Evolutionary conservation across 92 coral and sea anemone genomes (phyloP).

Genomic region (Virgularia gustaviana): DNA sequence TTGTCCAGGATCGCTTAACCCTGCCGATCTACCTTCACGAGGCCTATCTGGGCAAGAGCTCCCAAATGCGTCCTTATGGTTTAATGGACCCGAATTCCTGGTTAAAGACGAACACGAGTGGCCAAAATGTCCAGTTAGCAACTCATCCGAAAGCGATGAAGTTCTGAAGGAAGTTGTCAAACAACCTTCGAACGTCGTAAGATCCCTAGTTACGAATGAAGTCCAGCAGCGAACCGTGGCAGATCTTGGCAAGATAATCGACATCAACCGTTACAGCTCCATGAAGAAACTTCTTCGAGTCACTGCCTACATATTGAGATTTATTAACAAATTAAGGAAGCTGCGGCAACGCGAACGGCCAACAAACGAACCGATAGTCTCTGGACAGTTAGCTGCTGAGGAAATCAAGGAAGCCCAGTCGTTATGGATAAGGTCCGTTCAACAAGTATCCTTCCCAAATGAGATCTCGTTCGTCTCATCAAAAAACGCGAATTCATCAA

Average conservation of each 20-base stretch:
- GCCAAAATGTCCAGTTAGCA: slow-evolving; percentile 30
- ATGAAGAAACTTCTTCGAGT: slow-evolving; percentile 53
- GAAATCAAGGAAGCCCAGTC: slow-evolving; percentile 46
- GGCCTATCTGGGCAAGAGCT: slow-evolving; percentile 27
- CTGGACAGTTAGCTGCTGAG: not conserved
- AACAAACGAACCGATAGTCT: not conserved
- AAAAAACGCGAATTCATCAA: slow-evolving; percentile 22
- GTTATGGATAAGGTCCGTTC: slow-evolving; percentile 47
- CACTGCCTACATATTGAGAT: slow-evolving; percentile 50
- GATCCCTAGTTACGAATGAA: not conserved
- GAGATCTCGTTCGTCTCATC: slow-evolving; percentile 44
- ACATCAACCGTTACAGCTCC: slow-evolving; percentile 24
- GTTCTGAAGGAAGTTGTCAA: slow-evolving; percentile 5
- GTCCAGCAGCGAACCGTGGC: not conserved
- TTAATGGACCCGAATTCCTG: slow-evolving; percentile 35
- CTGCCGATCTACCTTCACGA: slow-evolving; percentile 47
- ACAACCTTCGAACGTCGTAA: slow-evolving; percentile 9
- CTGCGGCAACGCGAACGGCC: not conserved
- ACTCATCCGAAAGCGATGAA: not conserved
- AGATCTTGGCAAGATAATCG: slow-evolving; percentile 22
- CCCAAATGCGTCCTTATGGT: slow-evolving; percentile 20
- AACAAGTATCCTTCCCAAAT: slow-evolving; percentile 28
- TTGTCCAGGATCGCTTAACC: slow-evolving; percentile 35
- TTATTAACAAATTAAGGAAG: slow-evolving; percentile 29
- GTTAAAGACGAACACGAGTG: slow-evolving; percentile 18